phyloP scores from a whole-genome alignment of 2,888 invertebrate genomes.

The Tetrapedia diversipes region DNA sequence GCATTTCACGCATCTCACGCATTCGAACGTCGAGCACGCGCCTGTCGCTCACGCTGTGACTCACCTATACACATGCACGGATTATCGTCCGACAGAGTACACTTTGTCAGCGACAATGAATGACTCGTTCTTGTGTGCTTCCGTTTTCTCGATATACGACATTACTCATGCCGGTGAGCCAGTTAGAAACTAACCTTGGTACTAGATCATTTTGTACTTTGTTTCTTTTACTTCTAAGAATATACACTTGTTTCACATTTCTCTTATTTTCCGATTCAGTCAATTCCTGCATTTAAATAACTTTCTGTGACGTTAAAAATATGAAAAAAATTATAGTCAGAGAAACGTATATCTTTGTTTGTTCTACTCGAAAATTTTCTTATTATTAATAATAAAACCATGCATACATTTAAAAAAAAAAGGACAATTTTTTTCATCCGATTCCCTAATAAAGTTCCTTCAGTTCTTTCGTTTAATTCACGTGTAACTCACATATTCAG shows the following conservation, averaged over 20 bases:
- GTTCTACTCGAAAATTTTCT: too few species aligned
- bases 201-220: not conserved
- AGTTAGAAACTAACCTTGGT: not conserved
- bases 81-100: constrained; percentile 10
- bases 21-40: constrained; percentile 60
- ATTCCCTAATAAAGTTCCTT: too few species aligned
- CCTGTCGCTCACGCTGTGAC: constrained; percentile 31
- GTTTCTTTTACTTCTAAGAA: not conserved
- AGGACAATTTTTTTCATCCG: too few species aligned
- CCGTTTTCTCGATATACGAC: constrained; percentile 31
- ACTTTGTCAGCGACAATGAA: constrained; percentile 42
- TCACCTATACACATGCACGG: constrained; percentile 4
- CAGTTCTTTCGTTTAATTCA: not conserved
- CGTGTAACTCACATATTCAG: not conserved
- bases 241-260: not conserved
- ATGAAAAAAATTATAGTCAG: too few species aligned
- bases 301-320: too few species aligned
- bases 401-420: too few species aligned
- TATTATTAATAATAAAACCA: too few species aligned
- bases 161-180: not conserved
- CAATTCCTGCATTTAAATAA: too few species aligned
- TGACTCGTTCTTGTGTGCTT: constrained; percentile 30
- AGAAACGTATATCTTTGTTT: too few species aligned
- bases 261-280: too few species aligned
- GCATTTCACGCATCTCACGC: constrained; percentile 65